These are phyloP conservation scores for Todus mexicanus DNA, from an alignment of 2,797 vertebrate species.

Conservation along the genomic window DNA sequence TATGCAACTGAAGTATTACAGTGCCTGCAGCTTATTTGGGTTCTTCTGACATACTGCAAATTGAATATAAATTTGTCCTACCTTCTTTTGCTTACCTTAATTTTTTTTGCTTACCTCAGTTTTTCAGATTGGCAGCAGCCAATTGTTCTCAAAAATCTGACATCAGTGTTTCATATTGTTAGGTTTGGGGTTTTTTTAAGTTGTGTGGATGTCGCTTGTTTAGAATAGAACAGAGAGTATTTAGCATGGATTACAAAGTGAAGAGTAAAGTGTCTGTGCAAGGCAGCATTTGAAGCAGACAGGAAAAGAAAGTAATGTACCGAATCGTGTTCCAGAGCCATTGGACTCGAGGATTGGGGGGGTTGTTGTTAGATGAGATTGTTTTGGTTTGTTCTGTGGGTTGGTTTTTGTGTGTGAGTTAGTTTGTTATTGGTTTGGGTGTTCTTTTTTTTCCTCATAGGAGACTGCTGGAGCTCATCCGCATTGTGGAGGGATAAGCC, in stretches of 20 bases:
- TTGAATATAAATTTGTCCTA: not conserved
- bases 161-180: not conserved
- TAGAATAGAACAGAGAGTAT: not conserved
- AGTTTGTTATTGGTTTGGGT: not conserved
- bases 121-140: not conserved
- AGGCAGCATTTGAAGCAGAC: conserved; percentile 3
- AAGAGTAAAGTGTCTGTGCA: not conserved
- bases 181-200: not conserved
- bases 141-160: not conserved
- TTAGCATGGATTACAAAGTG: not conserved
- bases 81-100: not conserved
- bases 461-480: not conserved
- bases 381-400: not conserved
- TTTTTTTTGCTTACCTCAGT: not conserved
- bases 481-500: not conserved
- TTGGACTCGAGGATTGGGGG: not conserved
- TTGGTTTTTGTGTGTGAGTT: not conserved
- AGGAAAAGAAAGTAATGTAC: conserved; percentile 15
- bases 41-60: not conserved
- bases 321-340: not conserved
- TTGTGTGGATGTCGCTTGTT: not conserved
- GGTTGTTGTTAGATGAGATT: not conserved
- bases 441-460: not conserved
- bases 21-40: not conserved
- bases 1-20: not conserved